These are phyloP conservation scores for Aricia agestis DNA, from an alignment of 1,140 invertebrate genomes.

Conservation along the genomic window DNA sequence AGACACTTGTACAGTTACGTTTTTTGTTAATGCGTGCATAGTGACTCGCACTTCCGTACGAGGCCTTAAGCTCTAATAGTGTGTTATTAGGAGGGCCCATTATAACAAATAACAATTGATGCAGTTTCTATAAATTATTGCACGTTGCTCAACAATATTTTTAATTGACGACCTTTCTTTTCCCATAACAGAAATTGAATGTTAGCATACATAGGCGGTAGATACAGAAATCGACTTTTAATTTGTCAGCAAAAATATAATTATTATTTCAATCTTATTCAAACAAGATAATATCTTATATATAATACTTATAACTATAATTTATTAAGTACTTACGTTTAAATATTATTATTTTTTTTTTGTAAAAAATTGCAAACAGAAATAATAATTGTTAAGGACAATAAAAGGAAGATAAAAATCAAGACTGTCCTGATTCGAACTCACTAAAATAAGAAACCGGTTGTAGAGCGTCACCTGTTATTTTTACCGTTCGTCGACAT, in stretches of 20 bases:
- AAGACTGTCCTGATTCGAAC: constrained; percentile 10
- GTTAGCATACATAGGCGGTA: too few relatives aligned
- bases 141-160: background rate
- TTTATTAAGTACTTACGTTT: too few relatives aligned
- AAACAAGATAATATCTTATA: too few relatives aligned
- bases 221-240: too few relatives aligned
- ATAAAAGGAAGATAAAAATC: background rate
- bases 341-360: too few relatives aligned
- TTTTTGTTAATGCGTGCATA: constrained; percentile 52
- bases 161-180: background rate
- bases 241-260: too few relatives aligned
- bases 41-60: constrained; percentile 38
- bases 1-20: constrained; percentile 56
- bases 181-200: too few relatives aligned
- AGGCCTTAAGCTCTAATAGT: constrained; percentile 26
- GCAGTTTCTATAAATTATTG: constrained; percentile 18
- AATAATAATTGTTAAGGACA: background rate
- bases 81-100: constrained; percentile 40
- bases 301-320: too few relatives aligned
- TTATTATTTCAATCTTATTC: too few relatives aligned
- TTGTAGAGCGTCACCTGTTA: constrained; percentile 33
- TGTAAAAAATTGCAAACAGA: background rate
- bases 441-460: constrained; percentile 38
- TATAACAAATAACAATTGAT: constrained; percentile 48
- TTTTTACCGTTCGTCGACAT: constrained; percentile 33